A percentile compares a stretch with the other conserved stretches of the same genome.
Conservation (phyloP, 2,113 vertebrate species). For the Dicentrarchus labrax region DNA sequence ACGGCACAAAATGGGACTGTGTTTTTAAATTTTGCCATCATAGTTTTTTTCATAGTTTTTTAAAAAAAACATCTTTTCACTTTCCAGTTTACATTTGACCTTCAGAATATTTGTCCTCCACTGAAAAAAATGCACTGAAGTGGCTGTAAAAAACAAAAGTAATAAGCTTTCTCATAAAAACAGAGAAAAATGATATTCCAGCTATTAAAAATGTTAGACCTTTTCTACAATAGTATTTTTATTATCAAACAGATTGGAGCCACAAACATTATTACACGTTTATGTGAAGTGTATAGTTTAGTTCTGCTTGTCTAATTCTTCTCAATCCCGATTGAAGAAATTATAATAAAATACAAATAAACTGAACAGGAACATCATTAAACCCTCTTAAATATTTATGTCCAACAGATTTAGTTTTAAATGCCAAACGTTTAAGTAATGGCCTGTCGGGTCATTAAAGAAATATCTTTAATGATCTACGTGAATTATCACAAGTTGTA, state of each 20-base stretch:
- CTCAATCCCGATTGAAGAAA: conserved; percentile 54
- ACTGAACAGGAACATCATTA: conserved; percentile 55
- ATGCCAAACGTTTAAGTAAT: conserved; percentile 54
- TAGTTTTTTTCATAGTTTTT: not conserved
- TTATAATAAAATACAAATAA: conserved; percentile 73
- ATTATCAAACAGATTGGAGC: conserved; percentile 70
- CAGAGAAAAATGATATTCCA: conserved; percentile 14
- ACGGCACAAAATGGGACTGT: not conserved
- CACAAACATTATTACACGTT: conserved; percentile 59
- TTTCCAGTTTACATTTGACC: not conserved
- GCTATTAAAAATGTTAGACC: conserved; percentile 32
- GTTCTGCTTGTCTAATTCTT: conserved; percentile 50
- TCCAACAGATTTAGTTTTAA: conserved; percentile 72
- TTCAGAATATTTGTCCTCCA: conserved; percentile 29
- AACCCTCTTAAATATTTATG: conserved; percentile 73
- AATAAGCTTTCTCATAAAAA: conserved; percentile 59
- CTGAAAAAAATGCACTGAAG: conserved; percentile 28
- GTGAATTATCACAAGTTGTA: conserved; percentile 47
- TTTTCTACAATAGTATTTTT: conserved; percentile 60
- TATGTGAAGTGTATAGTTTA: conserved; percentile 14
- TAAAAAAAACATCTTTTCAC: not conserved
- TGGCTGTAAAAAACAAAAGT: conserved; percentile 39
- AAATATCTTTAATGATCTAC: conserved; percentile 49
- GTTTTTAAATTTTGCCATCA: not conserved
- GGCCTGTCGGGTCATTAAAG: conserved; percentile 38